phyloP scores from a whole-genome alignment of 2,797 vertebrate species.

The Eutrigla gurnardus region DNA sequence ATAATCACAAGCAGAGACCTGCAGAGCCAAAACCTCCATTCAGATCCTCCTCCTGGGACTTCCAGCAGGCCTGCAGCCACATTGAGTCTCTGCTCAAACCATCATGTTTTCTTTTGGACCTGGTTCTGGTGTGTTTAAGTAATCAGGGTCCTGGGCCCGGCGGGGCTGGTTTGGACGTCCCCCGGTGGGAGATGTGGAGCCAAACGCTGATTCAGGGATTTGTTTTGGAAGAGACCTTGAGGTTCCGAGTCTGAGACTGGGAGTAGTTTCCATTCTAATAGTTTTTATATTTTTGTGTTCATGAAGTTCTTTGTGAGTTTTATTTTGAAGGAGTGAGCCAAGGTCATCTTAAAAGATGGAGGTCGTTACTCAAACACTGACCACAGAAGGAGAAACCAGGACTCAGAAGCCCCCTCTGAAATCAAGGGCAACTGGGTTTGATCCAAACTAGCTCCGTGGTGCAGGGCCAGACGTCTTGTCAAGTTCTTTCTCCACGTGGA shows the following conservation, averaged over 20 bases:
- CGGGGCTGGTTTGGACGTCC: conserved; percentile 34
- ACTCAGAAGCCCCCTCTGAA: not conserved
- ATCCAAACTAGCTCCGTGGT: conserved; percentile 43
- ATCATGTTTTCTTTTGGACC: conserved; percentile 55
- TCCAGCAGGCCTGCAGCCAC: not conserved
- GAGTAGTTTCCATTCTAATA: too few species aligned
- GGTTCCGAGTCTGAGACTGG: not conserved
- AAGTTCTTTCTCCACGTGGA: conserved; percentile 35
- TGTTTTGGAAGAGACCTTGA: conserved; percentile 57
- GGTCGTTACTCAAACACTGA: conserved; percentile 13
- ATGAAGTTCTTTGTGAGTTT: not conserved
- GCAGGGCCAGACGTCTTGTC: conserved; percentile 33
- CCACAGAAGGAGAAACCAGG: conserved; percentile 16
- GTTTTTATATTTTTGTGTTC: too few species aligned
- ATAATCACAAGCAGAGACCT: conserved; percentile 28
- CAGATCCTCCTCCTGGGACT: conserved; percentile 39
- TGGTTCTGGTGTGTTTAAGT: conserved; percentile 64
- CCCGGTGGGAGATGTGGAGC: conserved; percentile 52
- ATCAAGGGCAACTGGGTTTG: conserved; percentile 39
- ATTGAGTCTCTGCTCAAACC: conserved; percentile 57
- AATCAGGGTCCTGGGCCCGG: conserved; percentile 61
- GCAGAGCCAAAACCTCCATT: conserved; percentile 22
- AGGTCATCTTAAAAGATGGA: conserved; percentile 19
- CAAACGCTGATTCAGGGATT: conserved; percentile 78
- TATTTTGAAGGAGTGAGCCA: not conserved